Conservation (phyloP, 2,797 vertebrate genomes). For the Vespertilio murinus region DNA sequence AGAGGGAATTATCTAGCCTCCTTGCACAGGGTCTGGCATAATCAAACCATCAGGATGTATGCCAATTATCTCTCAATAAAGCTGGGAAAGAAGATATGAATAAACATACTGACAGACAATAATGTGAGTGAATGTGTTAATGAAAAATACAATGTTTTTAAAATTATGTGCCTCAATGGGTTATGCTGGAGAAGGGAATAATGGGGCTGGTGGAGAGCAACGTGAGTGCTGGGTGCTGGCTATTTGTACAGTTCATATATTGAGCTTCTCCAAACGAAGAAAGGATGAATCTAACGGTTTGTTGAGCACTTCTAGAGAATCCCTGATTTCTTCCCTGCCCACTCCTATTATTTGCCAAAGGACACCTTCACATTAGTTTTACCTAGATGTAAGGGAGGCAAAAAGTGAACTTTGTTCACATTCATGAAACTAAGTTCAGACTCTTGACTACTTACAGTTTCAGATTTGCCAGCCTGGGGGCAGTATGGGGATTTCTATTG, state of each 20-base stretch:
- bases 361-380: background rate
- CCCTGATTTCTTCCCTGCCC: background rate
- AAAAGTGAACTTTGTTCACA: background rate
- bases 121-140: background rate
- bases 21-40: background rate
- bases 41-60: background rate
- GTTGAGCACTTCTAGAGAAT: background rate
- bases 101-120: background rate
- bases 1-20: background rate
- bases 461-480: background rate
- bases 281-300: background rate
- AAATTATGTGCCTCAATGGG: background rate
- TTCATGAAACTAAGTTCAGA: background rate
- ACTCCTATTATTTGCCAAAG: background rate
- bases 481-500: background rate
- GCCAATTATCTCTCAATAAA: background rate
- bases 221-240: fast-evolving
- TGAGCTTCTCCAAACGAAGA: background rate
- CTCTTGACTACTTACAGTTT: background rate
- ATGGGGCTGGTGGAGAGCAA: background rate
- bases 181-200: background rate
- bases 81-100: constrained; percentile 18
- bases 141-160: background rate
- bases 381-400: background rate
- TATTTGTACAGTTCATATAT: background rate